Percentiles rank a stretch among this genome's conserved stretches.
Evolutionary conservation across 2,113 vertebrate species (phyloP).

Genomic region (Pelobates fuscus): DNA sequence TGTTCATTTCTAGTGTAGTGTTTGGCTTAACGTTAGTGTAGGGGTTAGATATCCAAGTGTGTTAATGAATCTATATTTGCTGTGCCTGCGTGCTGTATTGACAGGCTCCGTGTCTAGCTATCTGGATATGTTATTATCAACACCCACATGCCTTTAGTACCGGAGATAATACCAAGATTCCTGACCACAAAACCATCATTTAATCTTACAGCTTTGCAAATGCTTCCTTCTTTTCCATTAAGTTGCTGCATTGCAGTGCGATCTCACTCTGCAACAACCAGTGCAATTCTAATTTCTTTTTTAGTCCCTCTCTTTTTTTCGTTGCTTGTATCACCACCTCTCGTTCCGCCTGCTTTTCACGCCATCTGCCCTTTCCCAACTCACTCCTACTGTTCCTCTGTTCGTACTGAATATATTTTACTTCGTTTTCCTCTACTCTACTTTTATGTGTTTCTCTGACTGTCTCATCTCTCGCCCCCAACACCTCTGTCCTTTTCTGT

Average conservation of each 20-base stretch:
- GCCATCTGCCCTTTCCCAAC: constrained; percentile 7
- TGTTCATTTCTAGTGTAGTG: no score
- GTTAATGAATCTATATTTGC: no score
- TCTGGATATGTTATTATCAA: background rate
- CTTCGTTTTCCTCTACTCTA: background rate
- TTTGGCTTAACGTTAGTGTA: no score
- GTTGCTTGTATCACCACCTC: background rate
- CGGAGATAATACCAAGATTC: background rate
- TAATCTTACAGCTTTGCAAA: constrained; percentile 1
- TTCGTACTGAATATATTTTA: constrained; percentile 3
- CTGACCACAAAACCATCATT: background rate
- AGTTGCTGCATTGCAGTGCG: constrained; percentile 43
- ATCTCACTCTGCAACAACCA: background rate
- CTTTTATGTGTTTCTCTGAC: constrained; percentile 35
- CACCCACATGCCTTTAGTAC: background rate
- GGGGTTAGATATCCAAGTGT: no score
- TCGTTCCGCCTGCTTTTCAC: background rate
- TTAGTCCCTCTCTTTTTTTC: background rate
- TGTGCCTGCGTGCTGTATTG: background rate
- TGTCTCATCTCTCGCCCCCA: constrained; percentile 2
- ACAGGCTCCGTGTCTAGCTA: background rate
- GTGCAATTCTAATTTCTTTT: constrained; percentile 30
- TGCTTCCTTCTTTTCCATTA: constrained; percentile 1
- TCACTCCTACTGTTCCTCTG: background rate
- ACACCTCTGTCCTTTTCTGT: constrained; percentile 11